Conservation (phyloP, 1,140 invertebrate species). For the Galendromus occidentalis region DNA sequence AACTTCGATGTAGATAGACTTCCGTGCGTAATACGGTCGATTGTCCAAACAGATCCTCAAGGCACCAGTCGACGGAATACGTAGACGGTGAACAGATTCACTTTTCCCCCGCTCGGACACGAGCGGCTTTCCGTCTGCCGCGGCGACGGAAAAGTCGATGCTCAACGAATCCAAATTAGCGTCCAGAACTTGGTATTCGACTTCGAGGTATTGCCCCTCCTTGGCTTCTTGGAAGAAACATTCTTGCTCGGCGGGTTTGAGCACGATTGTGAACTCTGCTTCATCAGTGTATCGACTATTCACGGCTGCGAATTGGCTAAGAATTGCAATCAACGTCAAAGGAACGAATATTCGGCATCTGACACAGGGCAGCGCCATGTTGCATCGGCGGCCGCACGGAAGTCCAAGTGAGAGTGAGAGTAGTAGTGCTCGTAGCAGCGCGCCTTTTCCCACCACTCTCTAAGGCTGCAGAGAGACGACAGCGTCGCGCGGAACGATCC, state of each 20-base stretch:
- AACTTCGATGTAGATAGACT: slow-evolving; percentile 61
- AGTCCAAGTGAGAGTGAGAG: too few species aligned
- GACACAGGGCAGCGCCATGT: slow-evolving; percentile 6
- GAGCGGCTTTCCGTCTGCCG: background rate
- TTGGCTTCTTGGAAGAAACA: slow-evolving; percentile 45
- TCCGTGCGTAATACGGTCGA: slow-evolving; percentile 51
- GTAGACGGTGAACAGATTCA: slow-evolving; percentile 22
- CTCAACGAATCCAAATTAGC: background rate
- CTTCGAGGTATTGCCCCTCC: slow-evolving; percentile 39
- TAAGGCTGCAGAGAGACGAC: too few species aligned
- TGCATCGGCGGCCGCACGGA: background rate
- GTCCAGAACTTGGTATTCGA: slow-evolving; percentile 46
- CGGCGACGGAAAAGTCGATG: slow-evolving; percentile 20
- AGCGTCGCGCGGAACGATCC: too few species aligned
- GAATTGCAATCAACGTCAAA: background rate
- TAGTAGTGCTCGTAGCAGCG: too few species aligned
- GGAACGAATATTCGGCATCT: too few species aligned
- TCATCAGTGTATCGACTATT: slow-evolving; percentile 19
- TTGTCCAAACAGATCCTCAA: slow-evolving; percentile 67
- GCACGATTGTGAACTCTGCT: slow-evolving; percentile 42
- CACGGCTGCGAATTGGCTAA: slow-evolving; percentile 19
- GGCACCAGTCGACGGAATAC: slow-evolving; percentile 37
- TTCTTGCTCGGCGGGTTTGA: slow-evolving; percentile 42
- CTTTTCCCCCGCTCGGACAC: background rate
- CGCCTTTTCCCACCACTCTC: too few species aligned